Conservation (phyloP, 1,140 invertebrate genomes). For the Drosophila novamexicana region DNA sequence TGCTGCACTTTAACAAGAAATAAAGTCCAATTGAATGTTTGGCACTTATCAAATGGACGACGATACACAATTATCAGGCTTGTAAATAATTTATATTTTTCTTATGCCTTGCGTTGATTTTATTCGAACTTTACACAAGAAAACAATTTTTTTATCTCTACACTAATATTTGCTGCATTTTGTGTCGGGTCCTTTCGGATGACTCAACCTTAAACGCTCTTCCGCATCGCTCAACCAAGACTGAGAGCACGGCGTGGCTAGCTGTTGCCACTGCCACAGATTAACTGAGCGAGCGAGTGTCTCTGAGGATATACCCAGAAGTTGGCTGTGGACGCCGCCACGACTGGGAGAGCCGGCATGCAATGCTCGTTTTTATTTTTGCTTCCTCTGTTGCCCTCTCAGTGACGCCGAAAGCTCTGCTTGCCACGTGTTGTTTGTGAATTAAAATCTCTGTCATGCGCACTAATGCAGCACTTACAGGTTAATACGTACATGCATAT, state of each 20-base stretch:
- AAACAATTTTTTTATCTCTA: conserved; percentile 30
- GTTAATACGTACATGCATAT: conserved; percentile 11
- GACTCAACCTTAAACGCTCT: conserved; percentile 49
- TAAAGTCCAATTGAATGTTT: too few species aligned
- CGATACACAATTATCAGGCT: too few species aligned
- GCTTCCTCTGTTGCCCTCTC: conserved; percentile 11
- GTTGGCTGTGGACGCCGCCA: not conserved
- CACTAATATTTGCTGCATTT: conserved; percentile 19
- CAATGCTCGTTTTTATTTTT: conserved; percentile 1
- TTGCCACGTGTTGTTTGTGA: conserved; percentile 40
- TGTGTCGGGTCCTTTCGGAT: conserved; percentile 18
- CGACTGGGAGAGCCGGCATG: conserved; percentile 35
- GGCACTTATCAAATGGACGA: too few species aligned
- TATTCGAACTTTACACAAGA: not conserved
- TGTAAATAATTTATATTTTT: too few species aligned
- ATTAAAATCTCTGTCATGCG: conserved; percentile 35
- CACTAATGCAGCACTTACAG: conserved; percentile 16
- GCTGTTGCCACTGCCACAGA: conserved; percentile 2
- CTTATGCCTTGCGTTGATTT: too few species aligned
- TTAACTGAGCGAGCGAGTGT: conserved; percentile 5
- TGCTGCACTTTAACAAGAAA: too few species aligned
- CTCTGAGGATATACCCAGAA: not conserved
- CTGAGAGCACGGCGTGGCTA: conserved; percentile 31
- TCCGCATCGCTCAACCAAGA: conserved; percentile 34
- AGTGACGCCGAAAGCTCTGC: conserved; percentile 10